phyloP scores from a whole-genome alignment of 2,113 vertebrate species.

The Myiagra hebetior region DNA sequence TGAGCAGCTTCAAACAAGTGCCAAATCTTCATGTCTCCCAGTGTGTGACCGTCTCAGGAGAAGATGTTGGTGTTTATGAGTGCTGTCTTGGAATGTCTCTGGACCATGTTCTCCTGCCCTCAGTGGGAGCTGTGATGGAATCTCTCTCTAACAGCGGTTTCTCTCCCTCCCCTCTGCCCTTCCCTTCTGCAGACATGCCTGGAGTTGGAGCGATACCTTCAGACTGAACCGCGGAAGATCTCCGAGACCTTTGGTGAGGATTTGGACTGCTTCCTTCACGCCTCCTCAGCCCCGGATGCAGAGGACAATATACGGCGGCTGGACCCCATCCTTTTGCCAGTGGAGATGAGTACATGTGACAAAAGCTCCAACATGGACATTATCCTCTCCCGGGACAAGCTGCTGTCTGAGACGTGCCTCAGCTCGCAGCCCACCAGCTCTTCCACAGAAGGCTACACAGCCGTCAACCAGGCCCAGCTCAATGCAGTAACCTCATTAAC shows the following conservation, averaged over 20 bases:
- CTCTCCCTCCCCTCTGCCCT: constrained; percentile 1
- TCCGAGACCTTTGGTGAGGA: constrained; percentile 93
- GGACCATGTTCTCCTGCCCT: background rate
- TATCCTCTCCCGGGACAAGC: constrained; percentile 79
- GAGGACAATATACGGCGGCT: constrained; percentile 82
- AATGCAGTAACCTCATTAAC: constrained; percentile 97
- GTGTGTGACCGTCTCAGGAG: accelerated
- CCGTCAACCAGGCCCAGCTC: constrained; percentile 92
- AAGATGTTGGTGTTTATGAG: background rate
- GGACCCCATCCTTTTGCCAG: constrained; percentile 80
- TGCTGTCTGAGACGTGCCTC: constrained; percentile 78
- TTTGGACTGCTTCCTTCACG: constrained; percentile 88
- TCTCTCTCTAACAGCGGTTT: constrained; percentile 46
- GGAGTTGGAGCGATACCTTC: constrained; percentile 95
- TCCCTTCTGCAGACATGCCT: constrained; percentile 86
- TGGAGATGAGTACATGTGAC: constrained; percentile 75
- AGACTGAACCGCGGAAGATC: constrained; percentile 92
- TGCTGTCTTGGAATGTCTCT: background rate
- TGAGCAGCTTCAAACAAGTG: background rate
- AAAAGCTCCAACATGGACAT: constrained; percentile 81
- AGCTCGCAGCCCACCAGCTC: constrained; percentile 78
- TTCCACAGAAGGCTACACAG: constrained; percentile 74
- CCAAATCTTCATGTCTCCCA: background rate
- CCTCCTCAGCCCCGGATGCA: constrained; percentile 82
- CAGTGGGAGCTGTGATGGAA: background rate